A percentile compares a stretch with the other conserved stretches of the same genome.
Evolutionary conservation across 2,888 invertebrate species (phyloP).

Genomic region (Pterobdella sp.): DNA sequence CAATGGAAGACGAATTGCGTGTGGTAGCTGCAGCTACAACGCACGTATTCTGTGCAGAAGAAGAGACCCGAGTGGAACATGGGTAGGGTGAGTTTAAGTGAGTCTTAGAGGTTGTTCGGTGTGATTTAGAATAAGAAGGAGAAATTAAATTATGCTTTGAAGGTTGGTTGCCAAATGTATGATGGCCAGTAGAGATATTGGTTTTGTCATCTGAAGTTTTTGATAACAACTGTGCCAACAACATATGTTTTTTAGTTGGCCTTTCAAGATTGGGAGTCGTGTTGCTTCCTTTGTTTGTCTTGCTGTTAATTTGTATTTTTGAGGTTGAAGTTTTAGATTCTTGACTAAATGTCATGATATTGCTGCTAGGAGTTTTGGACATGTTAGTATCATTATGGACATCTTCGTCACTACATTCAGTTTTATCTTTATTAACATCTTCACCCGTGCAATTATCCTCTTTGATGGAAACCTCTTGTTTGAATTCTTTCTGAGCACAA

Average conservation of each 20-base stretch:
- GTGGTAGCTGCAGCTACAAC: neutral
- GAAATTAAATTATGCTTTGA: no score
- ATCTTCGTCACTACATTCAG: neutral
- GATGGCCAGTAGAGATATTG: neutral
- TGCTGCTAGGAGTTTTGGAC: neutral
- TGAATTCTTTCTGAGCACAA: no score
- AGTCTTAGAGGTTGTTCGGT: neutral
- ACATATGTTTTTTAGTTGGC: constrained; percentile 27
- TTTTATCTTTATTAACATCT: neutral
- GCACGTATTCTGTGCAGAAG: neutral
- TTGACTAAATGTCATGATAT: neutral
- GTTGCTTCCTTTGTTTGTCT: neutral
- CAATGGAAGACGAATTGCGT: constrained; percentile 25
- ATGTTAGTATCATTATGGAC: neutral
- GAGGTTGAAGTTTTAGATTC: no score
- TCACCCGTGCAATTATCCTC: neutral
- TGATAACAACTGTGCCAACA: constrained; percentile 31
- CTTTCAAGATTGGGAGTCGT: neutral
- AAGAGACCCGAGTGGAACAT: neutral
- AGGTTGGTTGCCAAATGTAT: neutral
- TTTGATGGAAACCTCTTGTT: no score
- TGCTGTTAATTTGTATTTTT: neutral
- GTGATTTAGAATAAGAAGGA: no score
- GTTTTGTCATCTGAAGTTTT: constrained; percentile 15
- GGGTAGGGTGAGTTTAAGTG: neutral